Evolutionary conservation across 2,113 vertebrate species (phyloP), one percentile per base, ranked within the genome.

Genomic region (Rhinichthys klamathensis): DNA sequence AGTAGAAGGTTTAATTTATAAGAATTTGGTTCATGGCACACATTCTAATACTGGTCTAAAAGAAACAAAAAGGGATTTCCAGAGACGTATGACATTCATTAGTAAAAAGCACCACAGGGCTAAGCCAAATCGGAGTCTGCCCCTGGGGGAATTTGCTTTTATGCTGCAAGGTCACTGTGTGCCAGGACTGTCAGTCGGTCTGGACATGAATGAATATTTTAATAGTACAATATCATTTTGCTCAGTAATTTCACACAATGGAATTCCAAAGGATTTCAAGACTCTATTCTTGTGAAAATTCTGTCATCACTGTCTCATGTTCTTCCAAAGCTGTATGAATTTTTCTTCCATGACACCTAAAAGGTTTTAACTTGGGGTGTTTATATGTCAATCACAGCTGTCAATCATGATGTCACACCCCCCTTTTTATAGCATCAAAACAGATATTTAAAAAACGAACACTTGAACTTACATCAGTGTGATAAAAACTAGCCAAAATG

Each of bases 121-220:
- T 38, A 41, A 83, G 81, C 51, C 65, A 72, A 82, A 69, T 72
- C 49, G 30, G 63, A 81, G 44, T 54, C 3, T 35, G 49, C 67
- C 67, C 27, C 23, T 69, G 30, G 32, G 80, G 32, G 67, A 72
- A 72, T 83, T 83, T 25, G 67, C 81, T 72, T 73, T 83, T 83
- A 83, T 83, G 46, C 49, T 72, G 56, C 81, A 83, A 83, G 81
- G 81, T 83, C 81, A 83, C 27, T 41, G 67, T 72, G 81, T 83
- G 81, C 67, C 49, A 56, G 49, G 49, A 83, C 23, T 72, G 67
- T 83, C 81, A 72, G 65, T 73, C 32, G 32, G 18, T 70, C 49
- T 56, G 7, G 58, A 56, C 67, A 7, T 56, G 65, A 16, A 56
- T 58, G 67, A 83, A 83, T 72, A 83, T 83, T 83, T 72, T 72